Evolutionary conservation across 2,797 vertebrate species (phyloP).

Genomic region (Sandelia bainsii): DNA sequence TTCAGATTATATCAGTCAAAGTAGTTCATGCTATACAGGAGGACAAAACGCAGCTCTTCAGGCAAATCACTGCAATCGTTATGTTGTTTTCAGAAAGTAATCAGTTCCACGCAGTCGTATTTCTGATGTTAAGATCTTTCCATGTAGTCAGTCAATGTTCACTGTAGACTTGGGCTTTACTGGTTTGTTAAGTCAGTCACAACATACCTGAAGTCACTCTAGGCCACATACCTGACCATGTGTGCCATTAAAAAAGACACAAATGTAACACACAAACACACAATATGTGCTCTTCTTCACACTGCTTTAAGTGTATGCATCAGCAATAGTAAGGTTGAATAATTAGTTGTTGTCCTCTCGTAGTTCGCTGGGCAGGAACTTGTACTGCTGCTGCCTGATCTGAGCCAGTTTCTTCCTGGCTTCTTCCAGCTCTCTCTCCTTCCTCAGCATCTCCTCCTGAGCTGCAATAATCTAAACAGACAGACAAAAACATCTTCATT

Average conservation of each 20-base stretch:
- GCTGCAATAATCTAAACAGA: slow-evolving; percentile 93
- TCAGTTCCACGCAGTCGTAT: slow-evolving; percentile 43
- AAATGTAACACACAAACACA: slow-evolving; percentile 20
- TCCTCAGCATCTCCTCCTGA: slow-evolving; percentile 98
- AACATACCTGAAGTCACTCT: slow-evolving; percentile 33
- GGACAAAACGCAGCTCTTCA: slow-evolving; percentile 52
- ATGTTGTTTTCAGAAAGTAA: slow-evolving; percentile 49
- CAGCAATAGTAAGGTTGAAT: not conserved
- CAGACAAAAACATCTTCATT: not conserved
- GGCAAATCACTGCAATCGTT: slow-evolving; percentile 47
- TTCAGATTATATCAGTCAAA: slow-evolving; percentile 55
- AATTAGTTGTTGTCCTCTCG: slow-evolving; percentile 93
- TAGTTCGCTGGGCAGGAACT: slow-evolving; percentile 96
- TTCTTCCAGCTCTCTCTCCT: slow-evolving; percentile 97
- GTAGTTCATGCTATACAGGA: slow-evolving; percentile 46
- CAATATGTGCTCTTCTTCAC: slow-evolving; percentile 36
- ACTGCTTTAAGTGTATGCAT: slow-evolving; percentile 5
- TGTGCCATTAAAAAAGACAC: slow-evolving; percentile 29
- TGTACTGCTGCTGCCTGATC: slow-evolving; percentile 99
- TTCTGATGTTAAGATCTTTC: slow-evolving; percentile 29
- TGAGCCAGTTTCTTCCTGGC: slow-evolving; percentile 97
- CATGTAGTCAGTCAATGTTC: slow-evolving; percentile 26
- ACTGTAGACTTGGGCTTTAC: slow-evolving; percentile 41
- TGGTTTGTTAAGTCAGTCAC: slow-evolving; percentile 39
- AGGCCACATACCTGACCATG: slow-evolving; percentile 29